Conservation (phyloP, 1,140 invertebrate species). For the Papilio polytes region DNA sequence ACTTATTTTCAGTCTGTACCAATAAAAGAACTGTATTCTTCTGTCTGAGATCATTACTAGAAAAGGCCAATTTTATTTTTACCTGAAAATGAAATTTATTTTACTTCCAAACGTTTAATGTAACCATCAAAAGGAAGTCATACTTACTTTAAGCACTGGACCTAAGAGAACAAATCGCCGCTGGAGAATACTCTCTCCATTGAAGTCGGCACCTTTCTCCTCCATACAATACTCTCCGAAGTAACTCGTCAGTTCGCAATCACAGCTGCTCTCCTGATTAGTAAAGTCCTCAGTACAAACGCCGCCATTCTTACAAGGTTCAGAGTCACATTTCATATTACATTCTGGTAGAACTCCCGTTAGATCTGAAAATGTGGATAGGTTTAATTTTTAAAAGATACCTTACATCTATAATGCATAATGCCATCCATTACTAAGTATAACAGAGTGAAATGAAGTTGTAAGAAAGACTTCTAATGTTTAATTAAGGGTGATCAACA, state of each 20-base stretch:
- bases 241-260: constrained; percentile 95
- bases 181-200: constrained; percentile 92
- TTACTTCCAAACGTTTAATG: neutral
- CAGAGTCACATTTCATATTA: constrained; percentile 94
- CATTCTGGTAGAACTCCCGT: constrained; percentile 91
- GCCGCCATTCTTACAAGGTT: constrained; percentile 94
- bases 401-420: too few relatives aligned
- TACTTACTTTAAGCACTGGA: constrained; percentile 84
- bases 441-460: neutral
- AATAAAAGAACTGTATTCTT: constrained; percentile 90
- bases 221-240: constrained; percentile 90
- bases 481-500: too few relatives aligned
- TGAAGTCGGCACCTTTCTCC: constrained; percentile 95
- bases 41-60: constrained; percentile 89
- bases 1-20: constrained; percentile 93
- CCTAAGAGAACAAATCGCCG: constrained; percentile 89
- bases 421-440: too few relatives aligned
- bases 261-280: constrained; percentile 92
- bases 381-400: too few relatives aligned
- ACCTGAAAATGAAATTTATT: constrained; percentile 79
- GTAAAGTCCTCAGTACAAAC: constrained; percentile 95
- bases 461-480: too few relatives aligned
- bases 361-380: constrained; percentile 65
- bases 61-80: constrained; percentile 92
- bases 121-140: neutral